Evolutionary conservation across 2,888 invertebrate species (phyloP), one percentile per base, ranked within the genome.

Genomic region (Charanyca ferruginea): DNA sequence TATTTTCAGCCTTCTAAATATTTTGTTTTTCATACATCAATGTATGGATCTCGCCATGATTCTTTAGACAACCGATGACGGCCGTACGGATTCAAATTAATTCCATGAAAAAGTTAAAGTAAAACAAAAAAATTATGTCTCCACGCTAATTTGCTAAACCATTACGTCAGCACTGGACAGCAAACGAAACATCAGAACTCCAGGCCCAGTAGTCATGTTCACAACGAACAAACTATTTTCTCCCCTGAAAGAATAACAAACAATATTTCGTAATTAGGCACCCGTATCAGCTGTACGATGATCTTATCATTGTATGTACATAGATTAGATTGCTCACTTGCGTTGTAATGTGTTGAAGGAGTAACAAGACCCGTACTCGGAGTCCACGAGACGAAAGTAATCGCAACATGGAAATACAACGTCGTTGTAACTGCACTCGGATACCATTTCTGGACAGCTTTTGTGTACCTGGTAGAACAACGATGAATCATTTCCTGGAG

Each of bases 271-370:
- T 28, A 77, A 70, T 77, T 77, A 77, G 53, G 22, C 44, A 13
- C 2, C 51, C 53, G 8, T 80, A 80, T 80, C 77, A 62, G 60
- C 32, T 51, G 16, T 23, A n/a, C 71, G 52, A 32, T 61, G 54
- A 64, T 66, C 74, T 81, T 81, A 79, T 79, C 81, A 65, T 22
- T 23, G 51, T 25, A 62, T 23, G 51, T 25, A 62, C 16, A 75
- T 20, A 73, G 72, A 71, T 71, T 59, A 77, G 60, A 64, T 69
- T 41, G 82, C 84, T 84, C 88, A 96, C 96, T 86, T 89, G 77
- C 90, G 90, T 79, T 96, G 96, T 63, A 94, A 85, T 11, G 95
- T 95, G 85, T 96, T 96, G 73, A 96, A 93, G n/a, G 93, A 91
- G 80, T 90, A 96, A 77, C 96, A 96, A 47, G 89, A 83, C 20